phyloP scores from a whole-genome alignment of 2,113 vertebrate genomes.

The Silurus asotus region DNA sequence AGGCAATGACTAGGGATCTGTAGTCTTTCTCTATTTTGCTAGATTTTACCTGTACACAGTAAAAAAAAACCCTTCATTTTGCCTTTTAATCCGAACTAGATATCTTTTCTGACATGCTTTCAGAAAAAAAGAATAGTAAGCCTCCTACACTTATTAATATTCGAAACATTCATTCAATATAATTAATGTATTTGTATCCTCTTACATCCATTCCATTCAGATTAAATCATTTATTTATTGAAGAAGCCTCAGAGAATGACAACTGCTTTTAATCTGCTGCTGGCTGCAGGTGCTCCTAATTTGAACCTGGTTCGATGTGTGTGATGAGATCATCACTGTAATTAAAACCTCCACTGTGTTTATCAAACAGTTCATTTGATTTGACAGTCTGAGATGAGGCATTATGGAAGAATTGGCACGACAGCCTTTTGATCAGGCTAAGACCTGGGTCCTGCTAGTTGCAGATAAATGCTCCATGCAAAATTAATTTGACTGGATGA shows the following conservation, averaged over 20 bases:
- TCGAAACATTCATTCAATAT: neutral
- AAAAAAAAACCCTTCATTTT: neutral
- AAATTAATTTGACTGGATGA: conserved; percentile 47
- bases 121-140: neutral
- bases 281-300: neutral
- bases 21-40: neutral
- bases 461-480: conserved; percentile 33
- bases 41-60: neutral
- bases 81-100: neutral
- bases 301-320: conserved; percentile 35
- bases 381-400: conserved; percentile 50
- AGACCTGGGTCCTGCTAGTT: conserved; percentile 8
- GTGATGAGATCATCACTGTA: conserved; percentile 48
- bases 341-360: conserved; percentile 53
- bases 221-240: neutral
- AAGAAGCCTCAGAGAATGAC: conserved; percentile 20
- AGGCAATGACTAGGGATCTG: too few relatives aligned
- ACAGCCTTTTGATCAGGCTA: conserved; percentile 46
- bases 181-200: neutral
- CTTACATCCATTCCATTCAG: neutral
- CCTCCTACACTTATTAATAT: neutral
- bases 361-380: conserved; percentile 50
- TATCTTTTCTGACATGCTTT: neutral
- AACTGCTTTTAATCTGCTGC: conserved; percentile 41
- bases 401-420: conserved; percentile 34